A percentile compares a stretch with the other conserved stretches of the same genome.
phyloP scores from a whole-genome alignment of 2,113 vertebrate species.

The Petrocephalus microphthalmus region DNA sequence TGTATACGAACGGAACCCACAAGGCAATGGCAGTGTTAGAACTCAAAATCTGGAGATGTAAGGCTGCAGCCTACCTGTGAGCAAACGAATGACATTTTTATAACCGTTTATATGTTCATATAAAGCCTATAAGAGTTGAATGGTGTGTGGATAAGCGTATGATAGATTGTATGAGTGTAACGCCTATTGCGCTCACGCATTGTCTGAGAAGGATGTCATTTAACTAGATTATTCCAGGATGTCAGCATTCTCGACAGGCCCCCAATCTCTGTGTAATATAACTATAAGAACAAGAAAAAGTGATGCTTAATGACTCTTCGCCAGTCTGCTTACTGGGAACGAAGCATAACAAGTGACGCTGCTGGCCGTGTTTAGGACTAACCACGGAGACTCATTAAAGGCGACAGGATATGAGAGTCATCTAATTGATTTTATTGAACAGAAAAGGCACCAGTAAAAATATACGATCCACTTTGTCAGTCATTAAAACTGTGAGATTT shows the following conservation, averaged over 20 bases:
- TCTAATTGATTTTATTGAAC: neutral
- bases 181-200: constrained; percentile 62
- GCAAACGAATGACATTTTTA: neutral
- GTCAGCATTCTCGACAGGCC: constrained; percentile 76
- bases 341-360: neutral
- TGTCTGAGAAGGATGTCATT: constrained; percentile 44
- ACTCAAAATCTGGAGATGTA: too few relatives aligned
- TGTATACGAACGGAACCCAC: too few relatives aligned
- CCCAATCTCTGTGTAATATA: constrained; percentile 70
- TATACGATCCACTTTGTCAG: neutral
- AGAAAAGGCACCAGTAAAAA: neutral
- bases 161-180: neutral
- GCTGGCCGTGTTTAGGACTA: neutral
- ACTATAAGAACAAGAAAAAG: constrained; percentile 68
- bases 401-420: neutral
- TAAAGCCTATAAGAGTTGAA: neutral
- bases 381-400: neutral
- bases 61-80: neutral
- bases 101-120: neutral
- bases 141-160: neutral
- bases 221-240: constrained; percentile 82
- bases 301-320: constrained; percentile 55
- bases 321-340: constrained; percentile 10
- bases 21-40: too few relatives aligned
- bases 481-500: neutral